Conservation (phyloP, 1,140 invertebrate genomes). For the Apis cerana region DNA sequence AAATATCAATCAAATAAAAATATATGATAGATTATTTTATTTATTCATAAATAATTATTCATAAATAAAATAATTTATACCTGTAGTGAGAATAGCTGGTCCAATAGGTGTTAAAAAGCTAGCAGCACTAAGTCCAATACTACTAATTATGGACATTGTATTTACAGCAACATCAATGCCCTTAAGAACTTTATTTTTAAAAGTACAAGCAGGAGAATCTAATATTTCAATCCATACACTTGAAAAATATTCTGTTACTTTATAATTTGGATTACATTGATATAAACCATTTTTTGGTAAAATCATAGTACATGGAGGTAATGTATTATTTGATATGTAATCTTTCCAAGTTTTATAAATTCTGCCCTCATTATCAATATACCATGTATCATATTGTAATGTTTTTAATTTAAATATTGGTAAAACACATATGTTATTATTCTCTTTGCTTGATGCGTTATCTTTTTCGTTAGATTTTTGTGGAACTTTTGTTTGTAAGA, state of each 20-base stretch:
- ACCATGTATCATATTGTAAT: constrained; percentile 37
- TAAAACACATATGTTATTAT: not conserved
- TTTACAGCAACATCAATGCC: constrained; percentile 71
- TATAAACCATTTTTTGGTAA: constrained; percentile 73
- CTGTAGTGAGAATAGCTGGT: constrained; percentile 60
- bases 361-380: constrained; percentile 69
- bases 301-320: constrained; percentile 72
- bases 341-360: constrained; percentile 73
- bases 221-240: constrained; percentile 68
- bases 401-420: constrained; percentile 29
- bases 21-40: too few species aligned
- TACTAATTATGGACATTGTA: constrained; percentile 41
- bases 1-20: too few species aligned
- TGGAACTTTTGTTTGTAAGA: constrained; percentile 11
- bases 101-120: constrained; percentile 71
- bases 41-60: not conserved
- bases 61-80: not conserved
- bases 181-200: constrained; percentile 58
- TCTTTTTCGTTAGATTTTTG: not conserved
- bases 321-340: constrained; percentile 72
- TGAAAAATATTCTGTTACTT: constrained; percentile 41
- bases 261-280: constrained; percentile 56
- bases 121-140: constrained; percentile 63
- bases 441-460: not conserved
- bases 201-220: constrained; percentile 73